Evolutionary conservation across 2,888 invertebrate species (phyloP).

Genomic region (Agriopis leucophaearia): DNA sequence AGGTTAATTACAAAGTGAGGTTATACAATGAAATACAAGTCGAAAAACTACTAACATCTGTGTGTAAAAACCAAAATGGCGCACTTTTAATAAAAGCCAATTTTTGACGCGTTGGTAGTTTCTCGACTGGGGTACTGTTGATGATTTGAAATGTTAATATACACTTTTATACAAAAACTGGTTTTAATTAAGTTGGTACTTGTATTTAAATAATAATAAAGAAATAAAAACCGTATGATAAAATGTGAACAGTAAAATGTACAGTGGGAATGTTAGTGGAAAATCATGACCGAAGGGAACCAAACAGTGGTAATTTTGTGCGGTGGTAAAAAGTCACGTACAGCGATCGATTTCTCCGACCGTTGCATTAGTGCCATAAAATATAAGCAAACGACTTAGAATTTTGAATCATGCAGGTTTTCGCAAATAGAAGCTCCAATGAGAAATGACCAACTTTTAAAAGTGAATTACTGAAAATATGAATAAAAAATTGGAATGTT

Average conservation of each 20-base stretch:
- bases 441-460: slow-evolving; percentile 36
- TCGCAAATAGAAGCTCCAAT: slow-evolving; percentile 52
- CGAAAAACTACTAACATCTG: slow-evolving; percentile 1
- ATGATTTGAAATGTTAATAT: slow-evolving; percentile 1
- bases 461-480: slow-evolving; percentile 24
- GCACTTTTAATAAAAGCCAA: background rate
- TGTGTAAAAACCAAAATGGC: no score
- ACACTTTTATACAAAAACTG: background rate
- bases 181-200: background rate
- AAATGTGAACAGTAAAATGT: slow-evolving; percentile 8
- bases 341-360: slow-evolving; percentile 29
- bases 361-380: slow-evolving; percentile 35
- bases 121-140: background rate
- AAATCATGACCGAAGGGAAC: slow-evolving; percentile 18
- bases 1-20: background rate
- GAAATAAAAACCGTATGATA: background rate
- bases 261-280: slow-evolving; percentile 22
- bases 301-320: slow-evolving; percentile 39
- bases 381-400: slow-evolving; percentile 35
- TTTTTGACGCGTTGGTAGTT: slow-evolving; percentile 1
- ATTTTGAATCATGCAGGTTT: slow-evolving; percentile 54
- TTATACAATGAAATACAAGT: slow-evolving; percentile 3
- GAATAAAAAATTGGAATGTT: slow-evolving; percentile 30
- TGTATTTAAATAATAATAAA: background rate
- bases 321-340: slow-evolving; percentile 18